Evolutionary conservation across 2,797 vertebrate genomes (phyloP).

Genomic region (Lindbergichthys nudifrons): DNA sequence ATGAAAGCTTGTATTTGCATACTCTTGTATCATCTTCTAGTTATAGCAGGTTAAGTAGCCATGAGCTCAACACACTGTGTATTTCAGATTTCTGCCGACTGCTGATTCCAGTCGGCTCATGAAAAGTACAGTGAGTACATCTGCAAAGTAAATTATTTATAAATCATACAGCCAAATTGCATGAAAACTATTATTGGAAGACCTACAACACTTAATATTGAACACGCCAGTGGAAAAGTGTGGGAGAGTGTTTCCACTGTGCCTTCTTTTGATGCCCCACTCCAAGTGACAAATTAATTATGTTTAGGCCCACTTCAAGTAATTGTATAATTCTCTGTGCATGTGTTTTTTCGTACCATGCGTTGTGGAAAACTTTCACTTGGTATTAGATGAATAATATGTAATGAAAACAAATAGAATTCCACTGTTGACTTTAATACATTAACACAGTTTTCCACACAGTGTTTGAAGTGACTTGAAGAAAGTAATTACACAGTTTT

Average conservation of each 20-base stretch:
- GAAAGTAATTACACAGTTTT: constrained; percentile 60
- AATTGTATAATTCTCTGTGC: constrained; percentile 26
- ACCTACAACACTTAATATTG: constrained; percentile 33
- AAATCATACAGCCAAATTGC: constrained; percentile 32
- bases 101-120: constrained; percentile 8
- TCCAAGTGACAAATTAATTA: constrained; percentile 51
- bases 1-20: background rate
- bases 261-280: constrained; percentile 34
- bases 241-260: constrained; percentile 44
- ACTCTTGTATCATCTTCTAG: background rate
- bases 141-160: constrained; percentile 28
- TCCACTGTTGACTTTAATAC: constrained; percentile 68
- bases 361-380: constrained; percentile 48
- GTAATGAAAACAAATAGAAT: constrained; percentile 68
- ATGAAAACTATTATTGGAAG: constrained; percentile 42
- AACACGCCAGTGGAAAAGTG: constrained; percentile 46
- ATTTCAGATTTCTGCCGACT: background rate
- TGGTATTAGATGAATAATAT: constrained; percentile 56
- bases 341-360: constrained; percentile 50
- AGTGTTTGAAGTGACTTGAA: constrained; percentile 65
- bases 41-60: background rate
- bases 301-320: constrained; percentile 31
- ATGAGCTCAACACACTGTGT: background rate
- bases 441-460: constrained; percentile 67
- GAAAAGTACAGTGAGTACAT: constrained; percentile 6